Evolutionary conservation across 2,797 vertebrate species (phyloP).

Genomic region (Cirrhinus molitorella): DNA sequence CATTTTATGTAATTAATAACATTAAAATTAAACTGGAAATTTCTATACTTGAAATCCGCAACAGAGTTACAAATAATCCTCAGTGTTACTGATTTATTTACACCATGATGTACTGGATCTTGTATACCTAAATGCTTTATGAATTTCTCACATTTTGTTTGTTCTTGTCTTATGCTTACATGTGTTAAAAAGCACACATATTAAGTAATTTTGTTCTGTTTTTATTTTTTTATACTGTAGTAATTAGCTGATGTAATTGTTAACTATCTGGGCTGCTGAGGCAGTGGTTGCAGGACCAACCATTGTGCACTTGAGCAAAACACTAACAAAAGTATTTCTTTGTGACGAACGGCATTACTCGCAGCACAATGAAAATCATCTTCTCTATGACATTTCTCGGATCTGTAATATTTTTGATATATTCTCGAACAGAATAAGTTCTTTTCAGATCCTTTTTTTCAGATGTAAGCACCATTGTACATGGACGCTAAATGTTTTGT

Average conservation of each 20-base stretch:
- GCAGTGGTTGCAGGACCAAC: not conserved
- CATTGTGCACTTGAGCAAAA: not conserved
- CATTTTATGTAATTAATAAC: not conserved
- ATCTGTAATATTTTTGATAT: not conserved
- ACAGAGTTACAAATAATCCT: not conserved
- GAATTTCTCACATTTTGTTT: not conserved
- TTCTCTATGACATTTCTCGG: not conserved
- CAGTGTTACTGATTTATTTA: not conserved
- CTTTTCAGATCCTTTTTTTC: not conserved
- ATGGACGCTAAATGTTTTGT: not conserved
- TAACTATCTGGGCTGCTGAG: not conserved
- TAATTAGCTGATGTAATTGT: not conserved
- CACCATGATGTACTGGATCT: not conserved
- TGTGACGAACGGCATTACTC: not conserved
- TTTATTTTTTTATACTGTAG: not conserved
- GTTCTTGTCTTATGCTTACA: not conserved
- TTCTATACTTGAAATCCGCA: not conserved
- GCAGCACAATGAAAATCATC: not conserved
- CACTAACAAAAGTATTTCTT: not conserved
- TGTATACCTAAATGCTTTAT: not conserved
- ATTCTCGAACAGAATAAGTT: not conserved
- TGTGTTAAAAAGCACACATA: not conserved
- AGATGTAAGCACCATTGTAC: not conserved
- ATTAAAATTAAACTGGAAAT: not conserved
- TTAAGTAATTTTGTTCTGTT: not conserved